phyloP scores from a whole-genome alignment of 2,888 invertebrate genomes.

The Amiota communis region DNA sequence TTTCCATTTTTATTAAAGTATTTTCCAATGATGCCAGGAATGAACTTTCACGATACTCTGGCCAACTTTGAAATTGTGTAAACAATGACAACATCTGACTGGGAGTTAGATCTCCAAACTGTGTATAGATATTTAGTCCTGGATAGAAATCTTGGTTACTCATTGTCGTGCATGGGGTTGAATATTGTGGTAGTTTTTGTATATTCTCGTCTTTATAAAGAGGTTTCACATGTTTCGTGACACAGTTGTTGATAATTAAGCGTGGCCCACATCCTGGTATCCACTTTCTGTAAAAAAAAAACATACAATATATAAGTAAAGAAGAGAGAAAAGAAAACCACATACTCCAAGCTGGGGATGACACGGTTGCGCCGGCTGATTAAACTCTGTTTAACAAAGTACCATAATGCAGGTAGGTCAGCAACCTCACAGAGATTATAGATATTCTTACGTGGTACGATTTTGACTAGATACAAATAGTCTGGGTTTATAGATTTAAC shows the following conservation, averaged over 20 bases:
- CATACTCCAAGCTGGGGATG: conserved; percentile 85
- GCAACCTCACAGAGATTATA: conserved; percentile 74
- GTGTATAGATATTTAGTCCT: conserved; percentile 81
- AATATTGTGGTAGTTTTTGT: conserved; percentile 59
- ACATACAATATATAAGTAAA: too few species aligned
- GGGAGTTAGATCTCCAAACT: conserved; percentile 81
- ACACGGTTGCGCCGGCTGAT: conserved; percentile 77
- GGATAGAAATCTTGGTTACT: conserved; percentile 69
- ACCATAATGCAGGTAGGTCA: conserved; percentile 79
- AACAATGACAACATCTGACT: conserved; percentile 79
- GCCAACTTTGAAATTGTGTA: conserved; percentile 76
- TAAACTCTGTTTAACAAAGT: conserved; percentile 80
- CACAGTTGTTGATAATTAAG: conserved; percentile 74
- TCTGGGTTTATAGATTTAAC: conserved; percentile 74
- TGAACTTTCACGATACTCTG: conserved; percentile 79
- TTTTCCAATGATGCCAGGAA: conserved; percentile 80
- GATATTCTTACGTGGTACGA: conserved; percentile 78
- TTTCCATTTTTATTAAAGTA: conserved; percentile 75
- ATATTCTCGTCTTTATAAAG: conserved; percentile 52
- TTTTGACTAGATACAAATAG: conserved; percentile 78
- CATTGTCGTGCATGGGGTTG: conserved; percentile 62
- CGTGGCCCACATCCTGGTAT: conserved; percentile 82
- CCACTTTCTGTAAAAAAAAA: conserved; percentile 80
- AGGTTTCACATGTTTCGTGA: conserved; percentile 32
- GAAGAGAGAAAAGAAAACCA: conserved; percentile 23